A percentile compares a stretch with the other conserved stretches of the same genome.
These are phyloP conservation scores for Apoderus coryli DNA, from an alignment of 2,888 invertebrate species.

Conservation along the genomic window DNA sequence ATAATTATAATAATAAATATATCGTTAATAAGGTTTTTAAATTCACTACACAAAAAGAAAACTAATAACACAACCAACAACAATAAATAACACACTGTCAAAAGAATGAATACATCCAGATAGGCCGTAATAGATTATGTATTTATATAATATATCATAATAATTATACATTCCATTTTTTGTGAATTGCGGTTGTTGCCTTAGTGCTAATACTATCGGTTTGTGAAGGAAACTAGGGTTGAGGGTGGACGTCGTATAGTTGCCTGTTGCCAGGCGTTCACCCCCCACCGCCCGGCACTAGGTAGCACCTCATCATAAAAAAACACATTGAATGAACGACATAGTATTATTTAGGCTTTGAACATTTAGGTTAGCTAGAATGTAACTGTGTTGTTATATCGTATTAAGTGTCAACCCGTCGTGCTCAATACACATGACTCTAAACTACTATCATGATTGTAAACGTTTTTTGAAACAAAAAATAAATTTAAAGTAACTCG, in stretches of 20 bases:
- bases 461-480: no score
- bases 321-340: constrained; percentile 19
- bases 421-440: constrained; percentile 36
- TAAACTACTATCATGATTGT: constrained; percentile 29
- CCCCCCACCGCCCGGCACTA: constrained; percentile 16
- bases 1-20: no score
- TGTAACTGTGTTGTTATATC: constrained; percentile 37
- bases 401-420: constrained; percentile 33
- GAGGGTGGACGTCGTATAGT: constrained; percentile 19
- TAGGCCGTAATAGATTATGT: constrained; percentile 31
- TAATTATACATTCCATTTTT: constrained; percentile 36
- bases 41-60: no score
- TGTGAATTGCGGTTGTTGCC: constrained; percentile 33
- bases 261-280: constrained; percentile 19
- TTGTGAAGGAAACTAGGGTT: constrained; percentile 13
- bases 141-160: no score
- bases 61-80: no score
- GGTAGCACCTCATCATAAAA: constrained; percentile 16
- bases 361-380: constrained; percentile 36
- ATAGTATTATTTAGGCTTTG: constrained; percentile 35
- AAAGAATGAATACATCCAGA: constrained; percentile 13
- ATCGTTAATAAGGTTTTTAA: no score
- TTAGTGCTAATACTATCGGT: constrained; percentile 30
- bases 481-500: no score
- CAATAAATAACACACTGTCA: constrained; percentile 16